phyloP scores from a whole-genome alignment of 2,888 invertebrate species.

The Pyrochroa serraticornis region DNA sequence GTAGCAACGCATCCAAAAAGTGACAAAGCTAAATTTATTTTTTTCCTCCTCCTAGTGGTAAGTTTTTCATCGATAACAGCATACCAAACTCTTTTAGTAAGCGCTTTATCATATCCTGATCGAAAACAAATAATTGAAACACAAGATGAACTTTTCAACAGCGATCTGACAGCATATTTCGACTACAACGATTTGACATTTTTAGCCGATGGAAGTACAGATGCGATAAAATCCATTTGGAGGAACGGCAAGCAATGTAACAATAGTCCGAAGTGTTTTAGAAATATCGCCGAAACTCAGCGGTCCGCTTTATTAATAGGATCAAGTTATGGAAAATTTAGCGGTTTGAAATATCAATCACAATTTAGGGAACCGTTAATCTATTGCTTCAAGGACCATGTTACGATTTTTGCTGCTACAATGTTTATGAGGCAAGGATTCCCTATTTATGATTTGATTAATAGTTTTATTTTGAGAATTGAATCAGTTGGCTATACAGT shows the following conservation, averaged over 20 bases:
- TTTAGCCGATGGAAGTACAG: background rate
- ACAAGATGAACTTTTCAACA: background rate
- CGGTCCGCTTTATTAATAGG: slow-evolving; percentile 36
- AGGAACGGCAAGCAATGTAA: slow-evolving; percentile 9
- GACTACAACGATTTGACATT: background rate
- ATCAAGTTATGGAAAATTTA: slow-evolving; percentile 39
- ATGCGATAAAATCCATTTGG: background rate
- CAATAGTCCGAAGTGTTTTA: slow-evolving; percentile 4
- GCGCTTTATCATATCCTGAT: background rate
- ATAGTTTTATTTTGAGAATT: too few species aligned
- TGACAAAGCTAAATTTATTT: slow-evolving; percentile 23
- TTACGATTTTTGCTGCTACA: slow-evolving; percentile 45
- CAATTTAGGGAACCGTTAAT: slow-evolving; percentile 37
- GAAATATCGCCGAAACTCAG: slow-evolving; percentile 2
- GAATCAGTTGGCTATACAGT: too few species aligned
- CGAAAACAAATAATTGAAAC: background rate
- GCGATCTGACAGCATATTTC: background rate
- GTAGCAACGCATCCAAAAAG: slow-evolving; percentile 33
- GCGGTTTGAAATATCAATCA: slow-evolving; percentile 37
- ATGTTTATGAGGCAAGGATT: slow-evolving; percentile 46
- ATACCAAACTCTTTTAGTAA: slow-evolving; percentile 32
- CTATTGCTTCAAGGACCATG: slow-evolving; percentile 39
- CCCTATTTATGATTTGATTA: slow-evolving; percentile 5
- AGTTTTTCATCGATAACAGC: slow-evolving; percentile 29
- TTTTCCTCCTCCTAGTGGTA: slow-evolving; percentile 32